Evolutionary conservation across 1,140 invertebrate genomes (phyloP).

Genomic region (Acromyrmex echinatior): DNA sequence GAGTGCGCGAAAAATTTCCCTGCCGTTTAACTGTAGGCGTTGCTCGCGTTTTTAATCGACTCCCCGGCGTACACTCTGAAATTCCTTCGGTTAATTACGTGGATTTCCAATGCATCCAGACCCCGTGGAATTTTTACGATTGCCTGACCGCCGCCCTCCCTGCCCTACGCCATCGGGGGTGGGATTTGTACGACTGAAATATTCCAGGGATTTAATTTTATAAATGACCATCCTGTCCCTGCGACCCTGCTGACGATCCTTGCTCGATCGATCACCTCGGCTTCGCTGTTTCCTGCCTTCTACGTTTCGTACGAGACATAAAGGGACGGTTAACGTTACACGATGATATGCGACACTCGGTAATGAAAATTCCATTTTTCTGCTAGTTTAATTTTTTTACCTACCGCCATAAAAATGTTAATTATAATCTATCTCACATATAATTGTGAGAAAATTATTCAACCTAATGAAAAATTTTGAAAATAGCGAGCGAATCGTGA

Average conservation of each 20-base stretch:
- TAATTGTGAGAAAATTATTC: conserved; percentile 14
- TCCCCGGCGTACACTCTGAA: conserved; percentile 73
- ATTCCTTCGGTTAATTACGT: conserved; percentile 85
- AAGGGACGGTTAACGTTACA: conserved; percentile 2
- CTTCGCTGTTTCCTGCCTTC: conserved; percentile 56
- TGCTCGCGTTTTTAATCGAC: conserved; percentile 85
- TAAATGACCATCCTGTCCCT: conserved; percentile 77
- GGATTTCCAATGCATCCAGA: conserved; percentile 82
- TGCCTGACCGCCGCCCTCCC: conserved; percentile 69
- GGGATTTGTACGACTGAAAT: conserved; percentile 78
- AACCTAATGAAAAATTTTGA: neutral
- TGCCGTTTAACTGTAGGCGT: conserved; percentile 74
- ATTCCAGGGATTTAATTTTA: conserved; percentile 81
- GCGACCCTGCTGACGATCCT: conserved; percentile 55
- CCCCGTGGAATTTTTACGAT: conserved; percentile 83
- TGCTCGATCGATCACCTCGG: conserved; percentile 68
- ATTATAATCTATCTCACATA: conserved; percentile 21
- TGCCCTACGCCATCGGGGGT: conserved; percentile 23
- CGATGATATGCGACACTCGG: conserved; percentile 11
- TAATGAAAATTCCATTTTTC: neutral
- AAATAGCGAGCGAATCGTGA: conserved; percentile 40
- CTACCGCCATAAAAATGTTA: conserved; percentile 40
- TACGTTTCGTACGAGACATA: conserved; percentile 26
- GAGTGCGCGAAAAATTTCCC: conserved; percentile 68
- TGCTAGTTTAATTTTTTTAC: conserved; percentile 22